phyloP scores from a whole-genome alignment of 2,888 invertebrate genomes.

The Rosalia funebris region DNA sequence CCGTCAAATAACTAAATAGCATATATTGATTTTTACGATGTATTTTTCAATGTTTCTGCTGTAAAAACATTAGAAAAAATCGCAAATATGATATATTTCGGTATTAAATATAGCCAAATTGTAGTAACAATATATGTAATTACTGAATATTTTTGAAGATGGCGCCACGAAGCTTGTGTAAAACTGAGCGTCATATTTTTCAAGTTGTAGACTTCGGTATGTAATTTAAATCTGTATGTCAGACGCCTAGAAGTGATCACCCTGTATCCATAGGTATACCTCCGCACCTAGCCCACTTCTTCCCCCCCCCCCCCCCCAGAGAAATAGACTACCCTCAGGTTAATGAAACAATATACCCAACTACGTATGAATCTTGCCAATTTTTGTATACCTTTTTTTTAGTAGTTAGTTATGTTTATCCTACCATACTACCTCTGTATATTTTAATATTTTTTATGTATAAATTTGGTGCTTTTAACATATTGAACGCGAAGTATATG shows the following conservation, averaged over 20 bases:
- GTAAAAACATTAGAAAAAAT: too few species aligned
- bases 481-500: slow-evolving; percentile 21
- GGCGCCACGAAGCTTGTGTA: too few species aligned
- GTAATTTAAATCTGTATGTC: too few species aligned
- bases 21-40: too few species aligned
- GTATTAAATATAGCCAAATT: too few species aligned
- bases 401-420: slow-evolving; percentile 42
- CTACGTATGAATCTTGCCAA: slow-evolving; percentile 45
- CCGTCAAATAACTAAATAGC: too few species aligned
- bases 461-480: slow-evolving; percentile 43
- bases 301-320: slow-evolving; percentile 29
- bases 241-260: not conserved
- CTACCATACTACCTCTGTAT: slow-evolving; percentile 50
- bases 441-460: slow-evolving; percentile 39
- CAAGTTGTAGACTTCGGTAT: too few species aligned
- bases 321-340: slow-evolving; percentile 43
- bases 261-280: slow-evolving; percentile 7
- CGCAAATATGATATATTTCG: too few species aligned
- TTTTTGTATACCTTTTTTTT: slow-evolving; percentile 36
- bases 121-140: too few species aligned
- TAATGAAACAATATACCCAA: slow-evolving; percentile 35
- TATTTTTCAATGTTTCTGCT: too few species aligned
- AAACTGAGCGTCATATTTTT: too few species aligned
- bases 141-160: too few species aligned
- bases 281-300: slow-evolving; percentile 10